Conservation (phyloP, 1,140 invertebrate genomes). For the Aphaenogaster floridana region DNA sequence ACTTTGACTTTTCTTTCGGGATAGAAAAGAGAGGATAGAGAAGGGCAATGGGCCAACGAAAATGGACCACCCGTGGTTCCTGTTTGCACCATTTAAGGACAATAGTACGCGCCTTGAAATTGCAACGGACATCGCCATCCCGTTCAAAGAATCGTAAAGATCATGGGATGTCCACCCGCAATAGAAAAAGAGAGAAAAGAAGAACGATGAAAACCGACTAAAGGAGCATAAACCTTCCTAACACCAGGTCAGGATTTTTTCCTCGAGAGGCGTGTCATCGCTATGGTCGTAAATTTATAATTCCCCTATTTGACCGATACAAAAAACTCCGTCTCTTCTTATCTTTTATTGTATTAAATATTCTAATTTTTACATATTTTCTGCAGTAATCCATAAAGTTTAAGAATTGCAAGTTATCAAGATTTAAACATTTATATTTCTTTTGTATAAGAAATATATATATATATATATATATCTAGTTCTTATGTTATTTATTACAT, state of each 20-base stretch:
- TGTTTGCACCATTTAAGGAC: constrained; percentile 80
- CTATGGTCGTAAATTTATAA: background rate
- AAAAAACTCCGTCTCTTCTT: background rate
- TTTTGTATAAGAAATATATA: background rate
- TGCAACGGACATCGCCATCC: constrained; percentile 45
- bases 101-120: constrained; percentile 63
- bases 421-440: background rate
- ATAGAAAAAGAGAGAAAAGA: constrained; percentile 2
- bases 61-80: constrained; percentile 75
- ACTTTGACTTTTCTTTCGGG: constrained; percentile 47
- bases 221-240: constrained; percentile 32
- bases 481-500: background rate
- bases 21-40: background rate
- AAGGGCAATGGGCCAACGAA: background rate
- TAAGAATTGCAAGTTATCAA: background rate
- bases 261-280: constrained; percentile 11
- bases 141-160: constrained; percentile 8
- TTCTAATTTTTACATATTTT: background rate
- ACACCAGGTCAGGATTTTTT: background rate
- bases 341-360: background rate
- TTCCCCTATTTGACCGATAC: background rate
- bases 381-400: background rate
- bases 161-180: constrained; percentile 7
- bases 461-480: too few species aligned
- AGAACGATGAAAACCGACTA: constrained; percentile 13